phyloP scores from a whole-genome alignment of 2,113 vertebrate genomes.

The Boulengeromyrus knoepffleri region DNA sequence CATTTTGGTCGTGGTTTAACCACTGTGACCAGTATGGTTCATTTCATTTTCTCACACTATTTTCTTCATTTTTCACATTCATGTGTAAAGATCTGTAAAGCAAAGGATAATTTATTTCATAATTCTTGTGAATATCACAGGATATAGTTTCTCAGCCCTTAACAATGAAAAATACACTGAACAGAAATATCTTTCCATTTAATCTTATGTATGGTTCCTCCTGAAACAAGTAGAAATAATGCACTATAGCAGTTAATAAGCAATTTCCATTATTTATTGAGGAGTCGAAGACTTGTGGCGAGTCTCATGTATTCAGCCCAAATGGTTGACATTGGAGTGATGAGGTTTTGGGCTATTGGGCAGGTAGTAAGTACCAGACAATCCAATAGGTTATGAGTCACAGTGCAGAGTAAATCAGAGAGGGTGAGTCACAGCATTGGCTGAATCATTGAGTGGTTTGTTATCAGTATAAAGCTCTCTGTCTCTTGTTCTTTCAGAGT shows the following conservation, averaged over 20 bases:
- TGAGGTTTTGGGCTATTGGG: not conserved
- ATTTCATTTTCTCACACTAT: not conserved
- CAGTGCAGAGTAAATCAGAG: slow-evolving; percentile 2
- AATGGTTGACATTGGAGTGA: not conserved
- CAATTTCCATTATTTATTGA: not conserved
- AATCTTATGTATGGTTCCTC: no score
- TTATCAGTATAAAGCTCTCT: not conserved
- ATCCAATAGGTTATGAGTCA: slow-evolving; percentile 3
- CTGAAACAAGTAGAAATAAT: not conserved
- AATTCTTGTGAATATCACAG: not conserved
- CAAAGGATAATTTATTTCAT: not conserved
- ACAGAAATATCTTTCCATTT: not conserved
- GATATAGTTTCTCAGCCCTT: not conserved
- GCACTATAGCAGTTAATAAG: not conserved
- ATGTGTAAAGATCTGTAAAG: not conserved
- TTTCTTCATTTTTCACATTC: not conserved
- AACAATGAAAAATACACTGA: not conserved
- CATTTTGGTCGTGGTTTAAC: not conserved
- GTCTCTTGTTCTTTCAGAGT: not conserved
- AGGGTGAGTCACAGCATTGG: slow-evolving; percentile 12
- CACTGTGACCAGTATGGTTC: not conserved
- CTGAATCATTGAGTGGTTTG: slow-evolving; percentile 2
- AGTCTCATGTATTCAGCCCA: not conserved
- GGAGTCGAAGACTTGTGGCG: not conserved
- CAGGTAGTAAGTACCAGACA: not conserved